These are phyloP conservation scores for Calosoma granatense DNA, from an alignment of 1,140 invertebrate species.

Conservation along the genomic window DNA sequence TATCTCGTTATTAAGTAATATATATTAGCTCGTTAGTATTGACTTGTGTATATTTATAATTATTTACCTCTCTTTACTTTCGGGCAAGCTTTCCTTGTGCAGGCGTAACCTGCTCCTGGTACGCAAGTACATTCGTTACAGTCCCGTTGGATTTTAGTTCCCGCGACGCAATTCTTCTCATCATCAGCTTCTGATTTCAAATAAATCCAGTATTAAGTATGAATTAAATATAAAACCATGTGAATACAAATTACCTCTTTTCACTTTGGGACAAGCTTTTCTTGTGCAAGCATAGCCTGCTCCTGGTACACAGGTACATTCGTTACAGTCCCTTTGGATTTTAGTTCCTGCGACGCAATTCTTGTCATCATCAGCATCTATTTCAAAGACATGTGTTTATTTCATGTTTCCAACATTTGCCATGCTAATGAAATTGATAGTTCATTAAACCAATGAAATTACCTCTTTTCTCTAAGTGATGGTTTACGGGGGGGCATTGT, in stretches of 20 bases:
- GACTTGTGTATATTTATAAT: no score
- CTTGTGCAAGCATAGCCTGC: background rate
- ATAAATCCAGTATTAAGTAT: background rate
- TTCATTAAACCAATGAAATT: no score
- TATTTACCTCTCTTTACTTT: background rate
- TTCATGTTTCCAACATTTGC: no score
- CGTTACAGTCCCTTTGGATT: background rate
- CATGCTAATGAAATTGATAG: no score
- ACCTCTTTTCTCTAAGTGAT: no score
- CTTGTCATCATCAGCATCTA: background rate
- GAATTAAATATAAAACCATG: no score
- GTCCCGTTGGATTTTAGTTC: background rate
- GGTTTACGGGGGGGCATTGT: no score
- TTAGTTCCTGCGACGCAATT: background rate
- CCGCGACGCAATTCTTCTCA: background rate
- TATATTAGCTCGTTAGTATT: no score
- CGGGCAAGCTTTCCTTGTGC: background rate
- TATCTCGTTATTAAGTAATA: no score
- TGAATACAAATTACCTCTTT: background rate
- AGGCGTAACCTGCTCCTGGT: background rate
- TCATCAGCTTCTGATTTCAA: background rate
- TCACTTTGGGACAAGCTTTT: background rate
- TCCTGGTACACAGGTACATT: background rate
- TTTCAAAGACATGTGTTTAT: no score
- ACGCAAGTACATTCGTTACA: background rate